phyloP scores from a whole-genome alignment of 2,113 vertebrate genomes.

The Pitta sordida region DNA sequence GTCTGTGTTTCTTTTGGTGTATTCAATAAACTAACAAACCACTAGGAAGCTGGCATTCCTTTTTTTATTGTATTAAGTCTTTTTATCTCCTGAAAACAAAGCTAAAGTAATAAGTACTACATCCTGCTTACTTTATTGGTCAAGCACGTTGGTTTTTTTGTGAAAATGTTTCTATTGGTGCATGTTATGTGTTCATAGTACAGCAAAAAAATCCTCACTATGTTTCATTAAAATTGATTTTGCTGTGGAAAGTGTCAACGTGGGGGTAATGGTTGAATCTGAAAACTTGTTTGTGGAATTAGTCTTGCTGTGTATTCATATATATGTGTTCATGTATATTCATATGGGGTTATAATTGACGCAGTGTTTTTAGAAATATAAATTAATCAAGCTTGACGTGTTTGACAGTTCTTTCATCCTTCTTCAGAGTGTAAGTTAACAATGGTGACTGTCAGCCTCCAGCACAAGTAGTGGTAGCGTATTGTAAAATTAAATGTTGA shows the following conservation, averaged over 20 bases:
- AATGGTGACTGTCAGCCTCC: neutral
- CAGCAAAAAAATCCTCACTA: neutral
- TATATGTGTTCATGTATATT: neutral
- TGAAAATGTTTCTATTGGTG: neutral
- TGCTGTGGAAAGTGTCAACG: neutral
- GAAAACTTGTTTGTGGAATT: neutral
- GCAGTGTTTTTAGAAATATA: neutral
- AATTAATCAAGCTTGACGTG: slow-evolving; percentile 7
- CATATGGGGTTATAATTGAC: neutral
- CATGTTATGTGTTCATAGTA: neutral
- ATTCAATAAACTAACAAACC: neutral
- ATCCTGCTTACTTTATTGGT: neutral
- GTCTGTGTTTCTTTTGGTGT: neutral
- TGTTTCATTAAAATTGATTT: neutral
- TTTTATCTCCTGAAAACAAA: neutral
- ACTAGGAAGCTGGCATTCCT: neutral
- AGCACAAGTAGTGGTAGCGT: neutral
- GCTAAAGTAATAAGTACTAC: neutral
- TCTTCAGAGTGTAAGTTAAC: neutral
- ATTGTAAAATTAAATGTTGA: neutral
- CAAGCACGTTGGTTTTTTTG: neutral
- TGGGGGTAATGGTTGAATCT: neutral
- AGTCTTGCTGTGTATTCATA: neutral
- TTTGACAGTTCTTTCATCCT: slow-evolving; percentile 6
- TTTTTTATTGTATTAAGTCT: neutral